Evolutionary conservation across 2,113 vertebrate genomes (phyloP).

Genomic region (Xenus cinereus): DNA sequence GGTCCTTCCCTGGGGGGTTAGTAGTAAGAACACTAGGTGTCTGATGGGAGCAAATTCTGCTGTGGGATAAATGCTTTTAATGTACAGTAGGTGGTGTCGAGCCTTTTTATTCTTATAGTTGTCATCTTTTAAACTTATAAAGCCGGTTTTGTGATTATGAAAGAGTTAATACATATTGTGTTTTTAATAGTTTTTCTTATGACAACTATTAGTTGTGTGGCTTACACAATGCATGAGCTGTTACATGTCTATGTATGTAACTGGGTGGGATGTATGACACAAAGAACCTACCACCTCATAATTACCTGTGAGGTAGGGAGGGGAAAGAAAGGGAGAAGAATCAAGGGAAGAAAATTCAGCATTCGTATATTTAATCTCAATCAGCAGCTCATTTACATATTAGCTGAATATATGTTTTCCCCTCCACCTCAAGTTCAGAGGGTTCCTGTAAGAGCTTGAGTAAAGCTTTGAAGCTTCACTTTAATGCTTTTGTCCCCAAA

Average conservation of each 20-base stretch:
- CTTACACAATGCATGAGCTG: neutral
- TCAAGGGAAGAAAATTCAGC: neutral
- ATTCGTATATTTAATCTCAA: neutral
- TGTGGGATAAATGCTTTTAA: neutral
- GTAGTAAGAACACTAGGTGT: neutral
- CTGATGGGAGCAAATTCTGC: neutral
- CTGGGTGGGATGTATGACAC: neutral
- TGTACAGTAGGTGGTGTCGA: neutral
- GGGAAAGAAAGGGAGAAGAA: neutral
- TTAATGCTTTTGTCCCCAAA: neutral
- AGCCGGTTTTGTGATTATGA: neutral
- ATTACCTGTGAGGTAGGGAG: neutral
- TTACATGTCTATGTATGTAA: accelerated
- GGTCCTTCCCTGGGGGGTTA: neutral
- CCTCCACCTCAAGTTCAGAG: neutral
- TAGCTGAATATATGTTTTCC: neutral
- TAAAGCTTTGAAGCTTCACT: neutral
- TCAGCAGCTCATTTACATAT: neutral
- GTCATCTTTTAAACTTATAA: neutral
- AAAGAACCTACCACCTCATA: neutral
- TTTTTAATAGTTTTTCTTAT: neutral
- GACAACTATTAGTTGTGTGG: neutral
- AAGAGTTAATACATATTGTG: neutral
- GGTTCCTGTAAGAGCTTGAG: neutral
- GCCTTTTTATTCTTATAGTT: neutral